Percentiles rank a stretch among this genome's conserved stretches.
Conservation (phyloP, 2,888 invertebrate species). For the Syrista parreyssii region DNA sequence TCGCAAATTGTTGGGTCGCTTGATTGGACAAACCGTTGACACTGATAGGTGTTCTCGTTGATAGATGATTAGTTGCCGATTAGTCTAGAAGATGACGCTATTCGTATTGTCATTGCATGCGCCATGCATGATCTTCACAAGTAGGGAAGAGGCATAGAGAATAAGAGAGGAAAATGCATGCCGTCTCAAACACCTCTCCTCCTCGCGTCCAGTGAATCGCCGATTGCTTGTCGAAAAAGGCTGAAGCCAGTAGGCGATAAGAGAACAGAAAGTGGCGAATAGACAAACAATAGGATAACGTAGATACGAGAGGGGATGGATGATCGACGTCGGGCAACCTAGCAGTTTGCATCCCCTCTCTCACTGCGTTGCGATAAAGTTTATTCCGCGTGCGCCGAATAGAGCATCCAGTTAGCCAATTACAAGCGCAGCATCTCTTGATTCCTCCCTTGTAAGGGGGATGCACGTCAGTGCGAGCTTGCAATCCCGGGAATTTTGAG, state of each 20-base stretch:
- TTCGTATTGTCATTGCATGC: background rate
- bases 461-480: background rate
- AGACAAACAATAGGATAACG: background rate
- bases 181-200: too few species aligned
- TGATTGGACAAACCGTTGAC: background rate
- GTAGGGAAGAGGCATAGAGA: background rate
- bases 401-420: background rate
- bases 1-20: background rate
- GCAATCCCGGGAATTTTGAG: background rate
- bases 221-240: background rate
- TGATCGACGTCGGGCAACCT: background rate
- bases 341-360: background rate
- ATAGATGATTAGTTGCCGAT: background rate
- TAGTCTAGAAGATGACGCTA: background rate
- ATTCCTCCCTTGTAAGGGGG: background rate
- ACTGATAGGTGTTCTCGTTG: background rate
- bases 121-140: background rate
- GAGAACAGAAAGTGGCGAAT: background rate
- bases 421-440: background rate
- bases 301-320: background rate
- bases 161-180: too few species aligned
- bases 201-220: too few species aligned
- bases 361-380: background rate
- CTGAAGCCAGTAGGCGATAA: background rate
- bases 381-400: background rate